Conservation (phyloP, 2,888 invertebrate genomes). For the Acronicta aceris region DNA sequence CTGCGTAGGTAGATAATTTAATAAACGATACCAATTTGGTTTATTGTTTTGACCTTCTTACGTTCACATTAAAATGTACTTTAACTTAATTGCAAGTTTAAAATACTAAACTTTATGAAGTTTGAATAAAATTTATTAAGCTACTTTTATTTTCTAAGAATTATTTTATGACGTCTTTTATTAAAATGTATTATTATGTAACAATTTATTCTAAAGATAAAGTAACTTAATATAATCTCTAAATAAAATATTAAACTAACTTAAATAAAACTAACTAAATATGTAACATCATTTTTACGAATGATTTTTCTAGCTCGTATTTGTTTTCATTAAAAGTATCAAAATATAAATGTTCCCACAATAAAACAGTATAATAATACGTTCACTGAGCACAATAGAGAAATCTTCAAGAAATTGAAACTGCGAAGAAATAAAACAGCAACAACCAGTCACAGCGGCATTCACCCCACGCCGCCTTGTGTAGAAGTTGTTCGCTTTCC, state of each 20-base stretch:
- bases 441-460: neutral
- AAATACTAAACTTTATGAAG: neutral
- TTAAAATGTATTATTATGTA: no score
- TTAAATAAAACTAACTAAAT: no score
- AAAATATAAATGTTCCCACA: no score
- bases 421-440: neutral
- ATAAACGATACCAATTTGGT: slow-evolving; percentile 32
- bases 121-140: neutral
- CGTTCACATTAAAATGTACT: slow-evolving; percentile 14
- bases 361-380: neutral
- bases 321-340: no score
- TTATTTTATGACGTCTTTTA: neutral
- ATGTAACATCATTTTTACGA: no score
- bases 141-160: neutral
- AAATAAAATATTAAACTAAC: no score
- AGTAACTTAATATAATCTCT: no score
- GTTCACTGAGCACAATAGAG: neutral
- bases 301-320: no score
- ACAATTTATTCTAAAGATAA: no score
- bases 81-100: slow-evolving; percentile 3
- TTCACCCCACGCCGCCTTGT: slow-evolving; percentile 27
- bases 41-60: slow-evolving; percentile 39
- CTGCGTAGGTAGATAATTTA: slow-evolving; percentile 8
- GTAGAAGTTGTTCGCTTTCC: slow-evolving; percentile 37
- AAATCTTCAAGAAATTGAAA: slow-evolving; percentile 4